Conservation (phyloP, 64 coral and sea anemone species). For the Anthopleura sola region DNA sequence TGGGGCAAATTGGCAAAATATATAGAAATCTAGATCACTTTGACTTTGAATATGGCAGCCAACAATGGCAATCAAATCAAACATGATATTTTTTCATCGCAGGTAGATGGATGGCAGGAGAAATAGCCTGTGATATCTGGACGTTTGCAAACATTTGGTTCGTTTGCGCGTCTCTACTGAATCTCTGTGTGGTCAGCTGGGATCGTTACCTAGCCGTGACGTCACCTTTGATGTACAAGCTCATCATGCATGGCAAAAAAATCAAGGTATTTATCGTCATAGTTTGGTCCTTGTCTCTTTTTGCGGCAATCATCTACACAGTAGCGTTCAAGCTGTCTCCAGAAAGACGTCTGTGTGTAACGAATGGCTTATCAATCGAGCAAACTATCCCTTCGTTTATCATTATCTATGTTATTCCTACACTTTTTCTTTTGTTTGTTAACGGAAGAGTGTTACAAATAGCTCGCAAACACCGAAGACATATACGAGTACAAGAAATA, state of each 20-base stretch:
- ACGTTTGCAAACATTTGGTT: constrained; percentile 41
- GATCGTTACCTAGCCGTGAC: constrained; percentile 60
- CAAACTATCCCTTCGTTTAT: neutral
- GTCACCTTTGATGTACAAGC: constrained; percentile 40
- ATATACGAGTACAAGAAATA: neutral
- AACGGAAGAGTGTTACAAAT: constrained; percentile 30
- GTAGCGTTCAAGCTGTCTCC: constrained; percentile 4
- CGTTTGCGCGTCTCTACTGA: constrained; percentile 34
- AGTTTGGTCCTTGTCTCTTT: neutral
- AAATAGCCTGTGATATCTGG: constrained; percentile 34
- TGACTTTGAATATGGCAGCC: no score
- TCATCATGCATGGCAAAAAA: constrained; percentile 22
- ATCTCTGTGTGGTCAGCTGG: constrained; percentile 62
- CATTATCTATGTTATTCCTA: constrained; percentile 20
- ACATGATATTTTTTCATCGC: no score
- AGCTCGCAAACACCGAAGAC: constrained; percentile 28
- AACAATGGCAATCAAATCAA: neutral
- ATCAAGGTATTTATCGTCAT: constrained; percentile 29
- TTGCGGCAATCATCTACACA: neutral
- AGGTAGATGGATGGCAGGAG: constrained; percentile 54
- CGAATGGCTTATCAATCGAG: neutral
- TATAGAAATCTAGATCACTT: no score
- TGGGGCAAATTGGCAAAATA: no score
- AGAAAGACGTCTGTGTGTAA: neutral
- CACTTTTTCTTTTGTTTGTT: constrained; percentile 41